phyloP scores from a whole-genome alignment of 2,888 invertebrate species.

The Frankliniella fusca region DNA sequence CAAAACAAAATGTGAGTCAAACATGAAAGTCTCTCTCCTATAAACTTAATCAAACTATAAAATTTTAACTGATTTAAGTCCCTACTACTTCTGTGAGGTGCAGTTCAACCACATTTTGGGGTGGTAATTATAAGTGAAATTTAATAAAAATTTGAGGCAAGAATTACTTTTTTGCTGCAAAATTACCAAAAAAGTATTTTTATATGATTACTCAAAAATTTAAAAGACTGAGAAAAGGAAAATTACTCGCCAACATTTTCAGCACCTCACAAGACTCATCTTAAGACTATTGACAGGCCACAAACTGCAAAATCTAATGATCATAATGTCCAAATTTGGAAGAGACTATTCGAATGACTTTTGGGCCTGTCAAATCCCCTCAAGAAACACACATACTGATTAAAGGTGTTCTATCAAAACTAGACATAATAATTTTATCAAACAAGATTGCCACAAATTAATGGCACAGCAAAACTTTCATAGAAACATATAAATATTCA shows the following conservation, averaged over 20 bases:
- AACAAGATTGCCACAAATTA: conserved; percentile 12
- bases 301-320: neutral
- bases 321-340: too few relatives aligned
- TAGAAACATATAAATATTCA: conserved; percentile 5
- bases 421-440: conserved; percentile 23
- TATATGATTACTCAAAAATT: too few relatives aligned
- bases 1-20: conserved; percentile 31
- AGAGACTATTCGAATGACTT: too few relatives aligned
- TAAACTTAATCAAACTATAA: neutral
- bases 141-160: neutral
- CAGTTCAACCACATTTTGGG: neutral
- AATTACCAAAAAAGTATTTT: too few relatives aligned
- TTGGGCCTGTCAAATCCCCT: neutral
- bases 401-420: neutral
- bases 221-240: neutral
- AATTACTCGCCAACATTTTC: neutral
- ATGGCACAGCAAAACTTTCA: conserved; percentile 22
- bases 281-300: neutral
- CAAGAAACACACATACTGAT: conserved; percentile 13
- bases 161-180: too few relatives aligned
- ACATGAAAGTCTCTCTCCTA: conserved; percentile 28
- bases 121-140: neutral
- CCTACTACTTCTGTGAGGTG: neutral
- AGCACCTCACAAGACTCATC: neutral
- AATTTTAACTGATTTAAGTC: neutral